phyloP scores from a whole-genome alignment of 2,888 invertebrate species.

The Cerceris rybyensis region DNA sequence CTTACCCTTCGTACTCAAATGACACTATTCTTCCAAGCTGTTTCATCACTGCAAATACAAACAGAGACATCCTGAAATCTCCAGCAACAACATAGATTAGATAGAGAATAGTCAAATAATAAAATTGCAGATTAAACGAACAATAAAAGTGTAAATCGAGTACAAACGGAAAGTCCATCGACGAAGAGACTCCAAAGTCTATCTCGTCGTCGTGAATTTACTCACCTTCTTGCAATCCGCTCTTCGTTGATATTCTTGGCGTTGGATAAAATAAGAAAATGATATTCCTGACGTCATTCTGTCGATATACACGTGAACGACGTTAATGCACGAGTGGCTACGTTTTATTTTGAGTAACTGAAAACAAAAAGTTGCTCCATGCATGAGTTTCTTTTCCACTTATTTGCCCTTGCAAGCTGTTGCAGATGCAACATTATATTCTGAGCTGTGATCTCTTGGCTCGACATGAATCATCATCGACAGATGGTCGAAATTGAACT shows the following conservation, averaged over 20 bases:
- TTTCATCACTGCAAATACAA: too few relatives aligned
- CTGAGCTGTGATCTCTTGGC: not conserved
- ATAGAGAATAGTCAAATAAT: too few relatives aligned
- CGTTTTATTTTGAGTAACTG: not conserved
- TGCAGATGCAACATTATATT: not conserved
- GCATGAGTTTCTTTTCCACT: not conserved
- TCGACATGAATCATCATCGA: not conserved
- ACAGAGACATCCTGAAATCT: too few relatives aligned
- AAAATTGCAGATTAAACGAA: too few relatives aligned
- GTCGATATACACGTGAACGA: slow-evolving; percentile 1
- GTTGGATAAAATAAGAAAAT: slow-evolving; percentile 43
- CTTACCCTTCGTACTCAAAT: too few relatives aligned
- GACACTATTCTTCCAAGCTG: too few relatives aligned
- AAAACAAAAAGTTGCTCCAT: not conserved
- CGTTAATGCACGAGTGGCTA: not conserved
- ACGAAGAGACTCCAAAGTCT: not conserved
- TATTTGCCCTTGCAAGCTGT: not conserved
- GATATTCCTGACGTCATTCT: slow-evolving; percentile 31
- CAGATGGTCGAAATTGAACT: not conserved
- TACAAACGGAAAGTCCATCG: not conserved
- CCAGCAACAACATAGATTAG: too few relatives aligned
- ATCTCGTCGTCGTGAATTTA: slow-evolving; percentile 7
- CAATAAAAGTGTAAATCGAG: not conserved
- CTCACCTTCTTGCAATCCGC: not conserved
- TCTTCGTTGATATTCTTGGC: slow-evolving; percentile 4